These are phyloP conservation scores for Machimus atricapillus DNA, from an alignment of 2,888 invertebrate genomes.

Conservation along the genomic window DNA sequence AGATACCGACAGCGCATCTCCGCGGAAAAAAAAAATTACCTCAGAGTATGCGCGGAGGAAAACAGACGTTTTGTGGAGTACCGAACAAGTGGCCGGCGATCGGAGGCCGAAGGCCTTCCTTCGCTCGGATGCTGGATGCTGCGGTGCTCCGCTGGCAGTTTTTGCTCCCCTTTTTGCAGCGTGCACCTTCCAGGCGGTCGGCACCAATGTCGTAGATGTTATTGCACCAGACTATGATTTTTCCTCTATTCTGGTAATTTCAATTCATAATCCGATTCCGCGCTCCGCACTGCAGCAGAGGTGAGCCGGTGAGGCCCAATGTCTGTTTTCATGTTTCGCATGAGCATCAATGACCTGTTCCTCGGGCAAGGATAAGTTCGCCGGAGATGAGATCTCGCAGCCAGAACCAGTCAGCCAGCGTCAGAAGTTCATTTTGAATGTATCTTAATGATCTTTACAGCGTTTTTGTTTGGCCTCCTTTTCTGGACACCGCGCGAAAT, in stretches of 20 bases:
- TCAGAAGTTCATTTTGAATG: slow-evolving; percentile 32
- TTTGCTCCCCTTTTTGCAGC: background rate
- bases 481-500: slow-evolving; percentile 2
- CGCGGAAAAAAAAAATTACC: background rate
- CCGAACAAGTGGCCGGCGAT: background rate
- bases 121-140: background rate
- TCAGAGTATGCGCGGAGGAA: background rate
- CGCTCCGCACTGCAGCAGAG: background rate
- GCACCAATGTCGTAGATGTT: slow-evolving; percentile 20
- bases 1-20: slow-evolving; percentile 30
- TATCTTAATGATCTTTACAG: slow-evolving; percentile 30
- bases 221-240: slow-evolving; percentile 23
- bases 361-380: slow-evolving; percentile 18
- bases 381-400: background rate
- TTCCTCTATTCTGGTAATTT: slow-evolving; percentile 38
- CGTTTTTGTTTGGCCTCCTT: slow-evolving; percentile 36
- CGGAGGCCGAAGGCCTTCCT: background rate
- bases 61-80: slow-evolving; percentile 17
- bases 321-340: slow-evolving; percentile 34
- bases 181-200: slow-evolving; percentile 16
- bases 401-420: background rate
- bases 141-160: background rate
- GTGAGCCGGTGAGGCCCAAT: background rate
- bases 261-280: slow-evolving; percentile 36
- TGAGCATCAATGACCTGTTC: slow-evolving; percentile 33